Base-by-base conservation (phyloP, 1,140 invertebrate species). In the Drosophila varians region DNA sequence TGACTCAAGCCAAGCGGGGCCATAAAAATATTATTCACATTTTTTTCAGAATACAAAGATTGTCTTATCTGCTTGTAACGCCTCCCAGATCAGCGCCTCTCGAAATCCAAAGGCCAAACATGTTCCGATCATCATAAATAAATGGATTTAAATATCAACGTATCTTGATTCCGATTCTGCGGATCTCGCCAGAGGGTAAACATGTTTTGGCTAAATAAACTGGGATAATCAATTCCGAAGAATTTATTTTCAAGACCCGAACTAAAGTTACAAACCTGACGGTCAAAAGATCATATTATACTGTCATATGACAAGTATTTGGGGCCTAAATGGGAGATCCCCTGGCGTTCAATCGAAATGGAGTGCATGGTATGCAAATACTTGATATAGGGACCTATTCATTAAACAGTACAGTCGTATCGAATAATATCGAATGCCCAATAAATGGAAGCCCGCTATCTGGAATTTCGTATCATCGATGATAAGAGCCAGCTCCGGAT, bases 351-450 rank as follows among this genome's bases (percentile, higher is more conserved):
- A 28, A 60, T 45, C 60, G 25, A 28, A 18, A 65, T 65, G 60
- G 66, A 66, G 62, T 66, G 62, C 62, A 66, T 12, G 47, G 46
- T n/a, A 65, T 52, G 38, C 46, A 65, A 66, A 66, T 66, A 66
- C 66, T 66, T 66, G 58, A 23, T n/a, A 61, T 62, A 7, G 57
- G 51, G 58, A 40, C 42, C 58, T 38, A 65, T 34, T n/a, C n/a
- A 51, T 51, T 66, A 23, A 45, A 36, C 2, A 26, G 55, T 56
- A 38, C 14, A 65, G 26, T 65, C 36, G 43, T 43, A 52, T 51
- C 26, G 60, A 26, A 57, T 31, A 31, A 31, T 31, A 31, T 31
- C 28, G 28, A 21, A 38, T 25, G 12, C 28, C 34, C 25, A 28
- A 42, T 65, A 65, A 64, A 42, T 65, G 19, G 57, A 18, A 25